A percentile compares a stretch with the other conserved stretches of the same genome.
phyloP scores from a whole-genome alignment of 2,113 vertebrate genomes.

The Sinocyclocheilus maitianheensis region DNA sequence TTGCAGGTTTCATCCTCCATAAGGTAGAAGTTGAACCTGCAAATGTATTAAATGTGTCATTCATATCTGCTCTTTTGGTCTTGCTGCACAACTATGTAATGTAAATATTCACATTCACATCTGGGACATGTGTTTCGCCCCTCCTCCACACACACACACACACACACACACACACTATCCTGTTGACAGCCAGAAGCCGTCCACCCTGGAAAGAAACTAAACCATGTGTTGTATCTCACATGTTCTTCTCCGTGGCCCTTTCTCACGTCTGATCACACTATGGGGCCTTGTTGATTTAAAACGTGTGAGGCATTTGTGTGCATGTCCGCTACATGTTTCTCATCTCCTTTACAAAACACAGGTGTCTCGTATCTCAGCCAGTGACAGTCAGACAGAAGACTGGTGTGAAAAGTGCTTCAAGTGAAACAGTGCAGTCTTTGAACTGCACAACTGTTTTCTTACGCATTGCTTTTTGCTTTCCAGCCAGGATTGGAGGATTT shows the following conservation, averaged over 20 bases:
- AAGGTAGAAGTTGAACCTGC: conserved; percentile 57
- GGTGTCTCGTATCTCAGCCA: conserved; percentile 6
- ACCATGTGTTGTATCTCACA: conserved; percentile 66
- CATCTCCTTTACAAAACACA: neutral
- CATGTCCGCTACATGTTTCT: conserved; percentile 22
- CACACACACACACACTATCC: conserved; percentile 56
- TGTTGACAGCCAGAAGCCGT: conserved; percentile 63
- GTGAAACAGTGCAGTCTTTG: neutral
- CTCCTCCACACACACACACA: conserved; percentile 40
- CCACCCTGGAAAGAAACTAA: conserved; percentile 53
- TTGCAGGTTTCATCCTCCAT: too few species aligned
- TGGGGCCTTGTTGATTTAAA: conserved; percentile 37
- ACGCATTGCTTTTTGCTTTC: neutral
- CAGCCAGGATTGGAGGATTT: neutral
- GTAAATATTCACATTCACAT: conserved; percentile 68
- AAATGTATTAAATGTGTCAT: conserved; percentile 69
- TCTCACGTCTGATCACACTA: conserved; percentile 36
- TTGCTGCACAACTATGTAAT: conserved; percentile 57
- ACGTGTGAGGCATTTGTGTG: conserved; percentile 27
- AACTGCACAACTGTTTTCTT: neutral
- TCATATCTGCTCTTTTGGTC: conserved; percentile 67
- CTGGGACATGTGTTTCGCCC: conserved; percentile 58
- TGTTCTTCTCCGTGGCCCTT: conserved; percentile 49
- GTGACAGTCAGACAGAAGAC: neutral
- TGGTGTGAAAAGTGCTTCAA: conserved; percentile 7